Base-by-base conservation (phyloP, 2,113 vertebrate genomes). In the Chlamydotis undulata region DNA sequence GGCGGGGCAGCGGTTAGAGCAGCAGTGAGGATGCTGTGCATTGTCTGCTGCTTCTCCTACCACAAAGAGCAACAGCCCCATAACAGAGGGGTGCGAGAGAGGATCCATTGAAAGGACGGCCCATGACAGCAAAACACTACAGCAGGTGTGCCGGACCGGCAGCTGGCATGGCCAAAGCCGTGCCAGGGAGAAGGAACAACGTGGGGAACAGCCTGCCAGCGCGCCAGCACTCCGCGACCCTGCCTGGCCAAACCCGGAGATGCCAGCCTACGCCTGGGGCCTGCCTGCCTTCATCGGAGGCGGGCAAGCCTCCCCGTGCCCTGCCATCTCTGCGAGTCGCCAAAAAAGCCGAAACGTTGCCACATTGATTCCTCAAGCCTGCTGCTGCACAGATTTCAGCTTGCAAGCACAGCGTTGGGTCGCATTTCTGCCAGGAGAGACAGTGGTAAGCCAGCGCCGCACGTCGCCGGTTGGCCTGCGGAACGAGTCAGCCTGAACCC, bases 141-240 rank as follows among this genome's bases (percentile, higher is more conserved):
- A 12, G 22, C 3, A 14, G 0, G 0, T 3, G 47, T 23, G 69
- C 69, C 26, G 41, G 47, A 35, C 29, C 0, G 2, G 53, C 53
- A 35, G 60, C 0, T 15, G n/a, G 21, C 60, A 35, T 0, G 6
- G 41, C 41, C 55, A 39, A 25, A 37, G 26, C 35, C 49, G 7
- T 1, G 17, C 23, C 41, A 15, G 19, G 31, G 26, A 63, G 61
- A 16, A 59, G 14, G 37, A 71, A 17, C 31, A 23, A 9, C 0
- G 1, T 3, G 7, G 23, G 26, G 9, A 17, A 29, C 0, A 12
- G 26, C 26, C 19, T 12, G 13, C 24, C 14, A 14, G 45, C 1
- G 26, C 4, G 0, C 2, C 10, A 41, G 75, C 2, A 28, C 19
- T 43, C 13, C 33, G 14, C 1, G 1, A 18, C 21, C 68, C 61